phyloP scores from a whole-genome alignment of 2,888 invertebrate species.

The Beris chalybata region DNA sequence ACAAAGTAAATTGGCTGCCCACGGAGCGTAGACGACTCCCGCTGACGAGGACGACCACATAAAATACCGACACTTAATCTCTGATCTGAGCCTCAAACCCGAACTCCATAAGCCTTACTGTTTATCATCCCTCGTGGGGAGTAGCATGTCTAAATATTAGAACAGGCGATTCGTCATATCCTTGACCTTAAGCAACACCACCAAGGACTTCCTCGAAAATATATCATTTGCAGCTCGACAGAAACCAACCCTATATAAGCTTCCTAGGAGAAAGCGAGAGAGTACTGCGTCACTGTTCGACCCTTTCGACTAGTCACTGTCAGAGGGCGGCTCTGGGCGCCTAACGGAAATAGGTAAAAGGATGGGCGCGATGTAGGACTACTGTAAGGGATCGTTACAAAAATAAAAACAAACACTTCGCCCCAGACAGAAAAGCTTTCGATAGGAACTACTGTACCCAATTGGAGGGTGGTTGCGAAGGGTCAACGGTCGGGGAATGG shows the following conservation, averaged over 20 bases:
- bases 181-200: slow-evolving; percentile 43
- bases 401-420: slow-evolving; percentile 18
- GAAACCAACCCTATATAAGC: too few species aligned
- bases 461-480: background rate
- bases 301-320: background rate
- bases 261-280: background rate
- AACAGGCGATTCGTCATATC: slow-evolving; percentile 41
- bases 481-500: background rate
- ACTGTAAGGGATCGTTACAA: too few species aligned
- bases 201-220: slow-evolving; percentile 42
- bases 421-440: slow-evolving; percentile 37
- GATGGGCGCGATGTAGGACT: background rate
- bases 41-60: background rate
- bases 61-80: slow-evolving; percentile 31
- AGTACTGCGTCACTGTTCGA: background rate
- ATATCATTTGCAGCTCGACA: slow-evolving; percentile 8
- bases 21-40: too few species aligned
- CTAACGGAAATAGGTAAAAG: slow-evolving; percentile 20
- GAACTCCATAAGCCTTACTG: slow-evolving; percentile 34
- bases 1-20: too few species aligned
- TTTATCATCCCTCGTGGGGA: slow-evolving; percentile 13
- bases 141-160: slow-evolving; percentile 37
- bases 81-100: slow-evolving; percentile 22
- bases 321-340: slow-evolving; percentile 14
- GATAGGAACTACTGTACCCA: slow-evolving; percentile 17